Base-by-base conservation (phyloP, 2,797 vertebrate genomes). In the Gymnothorax javanicus region DNA sequence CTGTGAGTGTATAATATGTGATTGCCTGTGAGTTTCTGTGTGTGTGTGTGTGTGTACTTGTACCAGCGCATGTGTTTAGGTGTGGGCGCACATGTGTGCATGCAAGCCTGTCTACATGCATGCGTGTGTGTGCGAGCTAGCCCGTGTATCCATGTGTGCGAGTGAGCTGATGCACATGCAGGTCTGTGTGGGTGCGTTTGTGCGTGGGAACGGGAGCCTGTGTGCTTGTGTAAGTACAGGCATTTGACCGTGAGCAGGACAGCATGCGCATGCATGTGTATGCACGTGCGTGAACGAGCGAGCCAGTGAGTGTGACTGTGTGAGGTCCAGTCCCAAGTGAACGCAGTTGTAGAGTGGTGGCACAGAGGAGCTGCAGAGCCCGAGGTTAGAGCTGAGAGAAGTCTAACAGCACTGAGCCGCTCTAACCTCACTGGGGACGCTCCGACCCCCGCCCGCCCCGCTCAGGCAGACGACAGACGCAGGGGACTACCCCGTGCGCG, bases 381-480 rank as follows among this genome's bases (percentile, higher is more conserved):
- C 9, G 12, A 79, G 75, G 75, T n/a, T 54, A n/a, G 43, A 54
- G 75, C 43, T 9, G 50, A 79, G 75, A 54, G 75, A 5, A n/a
- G 4, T 33, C 75, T 54, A 50, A 79, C 75, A 54, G 75, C 43
- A 9, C 4, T 52, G 75, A 17, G 33, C 71, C 27, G 13, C 15
- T 4, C 13, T 13, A 3, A 1, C 13, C 3, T 15, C 75, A 23
- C 50, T 3, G 50, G 73, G 73, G 43, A 20, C 2, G 43, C 25
- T 17, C 4, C 20, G 2, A 20, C 17, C 33, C 0, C 33, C 0
- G 43, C 33, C 0, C 4, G 17, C 50, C 71, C 4, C 27, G 13
- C 12, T 12, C 2, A 17, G 71, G 33, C 27, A 17, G 71, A 79
- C 20, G 75, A 79, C 75, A 85, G 86, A 85, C 87, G 86, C 89